Conservation (phyloP, 1,140 invertebrate species). For the Himalopsyche phryganea region DNA sequence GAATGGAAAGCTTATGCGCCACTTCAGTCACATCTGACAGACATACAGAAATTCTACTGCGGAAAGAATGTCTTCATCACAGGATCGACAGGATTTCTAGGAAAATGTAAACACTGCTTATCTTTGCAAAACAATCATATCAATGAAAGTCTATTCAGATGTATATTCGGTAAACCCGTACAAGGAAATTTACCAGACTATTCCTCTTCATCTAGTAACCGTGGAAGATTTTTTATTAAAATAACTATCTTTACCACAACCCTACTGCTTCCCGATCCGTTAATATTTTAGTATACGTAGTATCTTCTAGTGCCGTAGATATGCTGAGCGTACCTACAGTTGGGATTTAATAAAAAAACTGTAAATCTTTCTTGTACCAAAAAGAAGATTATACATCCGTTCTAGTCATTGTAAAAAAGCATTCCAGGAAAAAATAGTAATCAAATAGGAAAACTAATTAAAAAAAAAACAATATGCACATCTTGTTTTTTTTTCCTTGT, state of each 20-base stretch:
- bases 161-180: not conserved
- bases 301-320: too few relatives aligned
- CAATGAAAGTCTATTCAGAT: not conserved
- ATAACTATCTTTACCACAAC: not conserved
- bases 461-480: too few relatives aligned
- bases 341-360: too few relatives aligned
- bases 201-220: not conserved
- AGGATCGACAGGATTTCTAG: conserved; percentile 75
- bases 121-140: not conserved
- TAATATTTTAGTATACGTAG: conserved; percentile 4
- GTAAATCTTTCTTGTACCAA: too few relatives aligned
- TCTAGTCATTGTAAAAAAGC: too few relatives aligned
- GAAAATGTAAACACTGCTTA: conserved; percentile 54
- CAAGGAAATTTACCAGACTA: not conserved
- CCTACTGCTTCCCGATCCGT: not conserved
- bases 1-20: conserved; percentile 41
- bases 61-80: conserved; percentile 64
- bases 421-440: too few relatives aligned
- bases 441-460: too few relatives aligned
- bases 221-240: not conserved
- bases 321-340: too few relatives aligned
- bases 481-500: too few relatives aligned
- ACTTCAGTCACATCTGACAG: conserved; percentile 13
- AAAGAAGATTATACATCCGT: too few relatives aligned
- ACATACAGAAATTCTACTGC: conserved; percentile 55